Base-by-base conservation (phyloP, 2,113 vertebrate genomes). In the Muntiacus muntjak region DNA sequence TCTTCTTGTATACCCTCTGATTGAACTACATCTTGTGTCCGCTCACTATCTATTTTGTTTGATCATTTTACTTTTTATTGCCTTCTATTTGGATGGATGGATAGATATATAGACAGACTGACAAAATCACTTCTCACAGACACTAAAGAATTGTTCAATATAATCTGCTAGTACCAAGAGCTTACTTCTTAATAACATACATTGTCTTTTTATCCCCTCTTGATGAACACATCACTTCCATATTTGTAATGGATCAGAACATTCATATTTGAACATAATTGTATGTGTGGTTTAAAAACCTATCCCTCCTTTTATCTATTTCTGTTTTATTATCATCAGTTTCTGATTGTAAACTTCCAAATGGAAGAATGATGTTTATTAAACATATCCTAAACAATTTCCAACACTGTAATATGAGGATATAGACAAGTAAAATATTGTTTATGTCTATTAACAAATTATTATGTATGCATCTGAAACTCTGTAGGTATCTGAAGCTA, bases 381-480 rank as follows among this genome's bases (percentile, higher is more conserved):
- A 88, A 96, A 54, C 2, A 81, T 28, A 79, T 36, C 30, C 55
- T 96, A 78, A 96, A 74, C 5, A 78, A 30, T 94, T 84, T 86
- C 36, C 40, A 94, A 8, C 33, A 86, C 9, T 89, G 4, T 57
- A 28, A 45, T 84, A 17, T 79, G 43, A 47, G 8, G 6, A 90
- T 82, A 76, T 14, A 92, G 17, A 40, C 6, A 76, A 92, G 95
- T 95, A 82, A 96, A 96, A 87, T 2, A 60, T 89, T 85, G 67
- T 64, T 94, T 94, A 71, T 62, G 8, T 50, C 54, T 88, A 47
- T 85, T 97, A 96, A 58, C 85, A 96, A 95, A 92, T 86, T 95
- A 36, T 19, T 16, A 15, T 33, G 14, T 54, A 40, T 62, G 15
- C 40, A 58, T 57, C 33, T 95, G 30, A 97, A 97, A 84, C n/a